Evolutionary conservation across 2,113 vertebrate species (phyloP).

Genomic region (Mormoops blainvillei): DNA sequence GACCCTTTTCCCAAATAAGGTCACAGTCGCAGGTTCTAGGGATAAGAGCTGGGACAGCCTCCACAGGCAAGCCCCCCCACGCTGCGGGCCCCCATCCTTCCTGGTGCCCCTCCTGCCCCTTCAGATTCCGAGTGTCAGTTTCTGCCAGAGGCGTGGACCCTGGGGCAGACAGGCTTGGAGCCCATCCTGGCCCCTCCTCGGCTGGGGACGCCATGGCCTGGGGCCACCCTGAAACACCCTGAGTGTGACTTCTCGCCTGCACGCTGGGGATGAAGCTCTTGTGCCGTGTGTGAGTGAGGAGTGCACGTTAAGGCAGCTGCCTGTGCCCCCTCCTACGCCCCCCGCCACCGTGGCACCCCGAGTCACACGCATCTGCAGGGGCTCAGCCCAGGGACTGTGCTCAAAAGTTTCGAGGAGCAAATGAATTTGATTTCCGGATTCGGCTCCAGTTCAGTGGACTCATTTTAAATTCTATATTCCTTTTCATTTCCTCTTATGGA

Average conservation of each 20-base stretch:
- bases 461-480: not conserved
- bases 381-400: not conserved
- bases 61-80: no score
- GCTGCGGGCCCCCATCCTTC: fast-evolving
- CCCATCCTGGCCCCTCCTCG: fast-evolving
- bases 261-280: no score
- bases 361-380: fast-evolving
- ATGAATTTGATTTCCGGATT: not conserved
- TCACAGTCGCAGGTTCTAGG: not conserved
- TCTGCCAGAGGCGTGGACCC: fast-evolving
- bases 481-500: slow-evolving; percentile 49
- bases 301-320: not conserved
- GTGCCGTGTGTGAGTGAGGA: fast-evolving
- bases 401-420: not conserved
- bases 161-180: fast-evolving
- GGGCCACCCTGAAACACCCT: not conserved
- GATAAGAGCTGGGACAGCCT: no score
- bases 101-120: fast-evolving
- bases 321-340: fast-evolving
- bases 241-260: not conserved
- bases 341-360: not conserved
- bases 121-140: fast-evolving
- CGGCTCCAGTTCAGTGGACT: not conserved
- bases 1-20: not conserved
- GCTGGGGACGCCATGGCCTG: fast-evolving